phyloP scores from a whole-genome alignment of 2,113 vertebrate species.

The Bostrychus sinensis region DNA sequence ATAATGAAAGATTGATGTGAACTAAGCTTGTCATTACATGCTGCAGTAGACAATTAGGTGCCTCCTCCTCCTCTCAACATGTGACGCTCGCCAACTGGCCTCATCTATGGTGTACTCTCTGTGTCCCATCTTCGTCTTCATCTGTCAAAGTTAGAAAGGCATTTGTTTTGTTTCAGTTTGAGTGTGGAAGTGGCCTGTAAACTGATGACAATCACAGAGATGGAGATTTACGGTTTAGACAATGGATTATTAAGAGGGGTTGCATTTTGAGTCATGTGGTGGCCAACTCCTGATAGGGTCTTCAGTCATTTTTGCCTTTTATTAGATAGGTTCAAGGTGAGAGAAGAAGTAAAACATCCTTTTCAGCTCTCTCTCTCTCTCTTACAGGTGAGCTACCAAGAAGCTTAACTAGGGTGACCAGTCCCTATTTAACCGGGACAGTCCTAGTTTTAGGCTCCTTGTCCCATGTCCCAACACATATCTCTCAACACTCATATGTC shows the following conservation, averaged over 20 bases:
- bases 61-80: conserved; percentile 56
- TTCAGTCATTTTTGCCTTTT: no score
- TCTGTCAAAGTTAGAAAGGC: conserved; percentile 35
- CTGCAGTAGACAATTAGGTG: conserved; percentile 83
- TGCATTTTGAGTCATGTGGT: conserved; percentile 29
- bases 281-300: conserved; percentile 19
- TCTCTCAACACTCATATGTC: no score
- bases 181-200: conserved; percentile 8
- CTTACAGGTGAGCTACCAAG: no score
- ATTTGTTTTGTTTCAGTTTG: conserved; percentile 32
- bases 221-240: conserved; percentile 20
- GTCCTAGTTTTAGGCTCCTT: no score
- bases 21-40: conserved; percentile 82
- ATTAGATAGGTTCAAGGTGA: no score
- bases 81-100: conserved; percentile 41
- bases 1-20: conserved; percentile 83
- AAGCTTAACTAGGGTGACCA: no score
- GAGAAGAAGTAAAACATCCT: no score
- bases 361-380: no score
- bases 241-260: conserved; percentile 46
- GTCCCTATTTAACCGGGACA: no score
- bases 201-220: conserved; percentile 33
- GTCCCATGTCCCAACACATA: no score
- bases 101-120: conserved; percentile 9
- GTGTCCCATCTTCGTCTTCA: conserved; percentile 2